phyloP scores from a whole-genome alignment of 2,888 invertebrate genomes.

The Lydus trimaculatus region DNA sequence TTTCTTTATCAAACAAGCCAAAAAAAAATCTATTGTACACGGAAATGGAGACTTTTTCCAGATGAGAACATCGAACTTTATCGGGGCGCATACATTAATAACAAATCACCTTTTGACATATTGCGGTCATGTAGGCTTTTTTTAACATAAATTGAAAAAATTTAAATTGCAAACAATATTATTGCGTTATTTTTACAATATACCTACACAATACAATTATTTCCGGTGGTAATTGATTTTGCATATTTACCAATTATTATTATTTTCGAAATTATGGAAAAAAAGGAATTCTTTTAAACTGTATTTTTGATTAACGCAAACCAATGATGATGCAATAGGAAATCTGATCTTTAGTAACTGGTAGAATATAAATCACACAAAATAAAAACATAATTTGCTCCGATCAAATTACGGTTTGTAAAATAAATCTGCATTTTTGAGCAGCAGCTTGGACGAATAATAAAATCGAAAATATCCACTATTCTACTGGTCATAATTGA shows the following conservation, averaged over 20 bases:
- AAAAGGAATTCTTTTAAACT: too few species aligned
- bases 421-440: too few species aligned
- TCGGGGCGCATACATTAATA: conserved; percentile 13
- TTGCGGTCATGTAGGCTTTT: conserved; percentile 6
- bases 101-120: conserved; percentile 14
- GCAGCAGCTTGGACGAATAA: too few species aligned
- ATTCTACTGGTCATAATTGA: too few species aligned
- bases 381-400: not conserved
- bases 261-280: too few species aligned
- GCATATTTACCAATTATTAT: not conserved
- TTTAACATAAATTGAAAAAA: not conserved
- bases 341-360: not conserved
- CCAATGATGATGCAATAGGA: not conserved
- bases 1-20: not conserved
- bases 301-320: not conserved
- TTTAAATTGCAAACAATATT: conserved; percentile 8
- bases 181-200: not conserved
- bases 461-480: too few species aligned
- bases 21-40: not conserved
- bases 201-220: not conserved
- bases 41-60: conserved; percentile 1
- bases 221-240: not conserved
- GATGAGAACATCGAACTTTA: conserved; percentile 11
- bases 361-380: not conserved
- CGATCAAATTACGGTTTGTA: not conserved